These are phyloP conservation scores for Tangara arthus DNA, from an alignment of 2,797 vertebrate genomes.

Conservation along the genomic window DNA sequence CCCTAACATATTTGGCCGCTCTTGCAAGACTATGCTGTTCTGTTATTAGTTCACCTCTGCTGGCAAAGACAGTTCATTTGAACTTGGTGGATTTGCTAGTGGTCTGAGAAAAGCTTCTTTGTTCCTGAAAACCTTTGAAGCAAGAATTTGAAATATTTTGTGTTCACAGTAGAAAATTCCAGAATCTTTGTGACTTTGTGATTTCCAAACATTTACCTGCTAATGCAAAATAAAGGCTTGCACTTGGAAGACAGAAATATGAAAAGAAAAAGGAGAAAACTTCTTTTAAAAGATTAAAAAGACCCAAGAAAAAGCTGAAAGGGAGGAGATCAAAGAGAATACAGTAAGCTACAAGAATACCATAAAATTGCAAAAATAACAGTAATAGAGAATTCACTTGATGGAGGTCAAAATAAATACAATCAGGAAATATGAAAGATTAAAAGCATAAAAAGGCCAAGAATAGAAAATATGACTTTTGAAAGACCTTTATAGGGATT, in stretches of 20 bases:
- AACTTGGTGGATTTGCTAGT: constrained; percentile 64
- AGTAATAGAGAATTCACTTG: constrained; percentile 67
- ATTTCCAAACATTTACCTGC: constrained; percentile 70
- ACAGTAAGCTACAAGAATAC: constrained; percentile 57
- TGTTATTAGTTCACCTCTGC: constrained; percentile 75
- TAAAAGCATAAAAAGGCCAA: constrained; percentile 61
- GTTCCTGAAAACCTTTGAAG: constrained; percentile 76
- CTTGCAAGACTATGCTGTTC: constrained; percentile 66
- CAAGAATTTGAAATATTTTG: constrained; percentile 61
- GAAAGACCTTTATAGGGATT: constrained; percentile 33
- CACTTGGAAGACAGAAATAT: constrained; percentile 61
- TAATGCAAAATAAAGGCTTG: constrained; percentile 60
- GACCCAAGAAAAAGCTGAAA: constrained; percentile 66
- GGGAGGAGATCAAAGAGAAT: constrained; percentile 71
- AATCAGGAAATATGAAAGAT: constrained; percentile 57
- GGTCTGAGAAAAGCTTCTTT: constrained; percentile 74
- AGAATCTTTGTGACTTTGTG: constrained; percentile 56
- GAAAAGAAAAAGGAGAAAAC: constrained; percentile 48
- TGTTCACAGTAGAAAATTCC: constrained; percentile 51
- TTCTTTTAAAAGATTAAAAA: constrained; percentile 65
- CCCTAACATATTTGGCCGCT: constrained; percentile 69
- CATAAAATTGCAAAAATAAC: constrained; percentile 75
- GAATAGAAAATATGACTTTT: constrained; percentile 27
- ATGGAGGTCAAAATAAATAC: constrained; percentile 68
- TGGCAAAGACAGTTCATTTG: constrained; percentile 70